phyloP scores from a whole-genome alignment of 2,113 vertebrate species.

The Prunella fulvescens region DNA sequence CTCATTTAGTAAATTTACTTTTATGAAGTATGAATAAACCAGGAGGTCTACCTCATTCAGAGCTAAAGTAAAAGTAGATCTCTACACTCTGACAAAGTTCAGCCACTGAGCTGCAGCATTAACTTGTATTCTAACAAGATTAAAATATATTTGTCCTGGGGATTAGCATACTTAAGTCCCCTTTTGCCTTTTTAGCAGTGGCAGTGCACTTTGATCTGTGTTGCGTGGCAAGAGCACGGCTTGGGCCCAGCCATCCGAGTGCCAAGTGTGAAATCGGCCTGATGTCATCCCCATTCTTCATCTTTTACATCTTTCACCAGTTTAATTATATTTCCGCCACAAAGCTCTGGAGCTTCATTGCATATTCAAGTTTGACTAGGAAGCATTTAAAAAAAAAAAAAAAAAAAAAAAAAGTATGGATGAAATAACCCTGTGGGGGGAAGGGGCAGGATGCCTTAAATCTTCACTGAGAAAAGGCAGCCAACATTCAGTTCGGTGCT shows the following conservation, averaged over 20 bases:
- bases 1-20: slow-evolving; percentile 69
- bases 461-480: slow-evolving; percentile 29
- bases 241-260: slow-evolving; percentile 92
- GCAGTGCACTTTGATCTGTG: slow-evolving; percentile 97
- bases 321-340: slow-evolving; percentile 99
- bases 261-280: slow-evolving; percentile 99
- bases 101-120: slow-evolving; percentile 94
- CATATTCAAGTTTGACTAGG: slow-evolving; percentile 96
- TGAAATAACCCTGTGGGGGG: slow-evolving; percentile 86
- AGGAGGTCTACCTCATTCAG: slow-evolving; percentile 79
- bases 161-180: slow-evolving; percentile 98
- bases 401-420: slow-evolving; percentile 73
- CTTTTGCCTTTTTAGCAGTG: slow-evolving; percentile 88
- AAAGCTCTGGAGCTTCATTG: slow-evolving; percentile 86
- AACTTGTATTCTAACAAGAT: slow-evolving; percentile 99
- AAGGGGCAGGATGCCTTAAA: slow-evolving; percentile 68
- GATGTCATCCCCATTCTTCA: slow-evolving; percentile 98
- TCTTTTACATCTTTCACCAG: slow-evolving; percentile 95
- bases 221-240: slow-evolving; percentile 91
- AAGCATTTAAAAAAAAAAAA: slow-evolving; percentile 83
- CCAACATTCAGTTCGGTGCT: background rate
- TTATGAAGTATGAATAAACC: slow-evolving; percentile 73
- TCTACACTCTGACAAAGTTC: slow-evolving; percentile 90
- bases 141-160: slow-evolving; percentile 99
- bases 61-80: slow-evolving; percentile 88